Evolutionary conservation across 2,113 vertebrate species (phyloP).

Genomic region (Semnornis frantzii): DNA sequence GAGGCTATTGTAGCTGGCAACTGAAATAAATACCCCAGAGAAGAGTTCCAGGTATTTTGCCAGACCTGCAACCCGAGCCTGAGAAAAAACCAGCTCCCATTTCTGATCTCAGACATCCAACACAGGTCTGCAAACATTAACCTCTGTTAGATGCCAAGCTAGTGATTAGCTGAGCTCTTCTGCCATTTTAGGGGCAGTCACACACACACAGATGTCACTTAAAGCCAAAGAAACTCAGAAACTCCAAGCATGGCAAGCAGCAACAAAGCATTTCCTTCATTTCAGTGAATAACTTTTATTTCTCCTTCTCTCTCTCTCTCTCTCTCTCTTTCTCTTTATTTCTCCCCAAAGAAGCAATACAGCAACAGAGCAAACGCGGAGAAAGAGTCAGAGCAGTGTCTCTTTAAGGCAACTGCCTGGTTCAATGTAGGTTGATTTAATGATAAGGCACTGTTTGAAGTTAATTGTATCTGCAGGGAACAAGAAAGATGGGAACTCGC

Average conservation of each 20-base stretch:
- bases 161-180: not conserved
- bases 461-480: constrained; percentile 9
- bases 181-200: not conserved
- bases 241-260: not conserved
- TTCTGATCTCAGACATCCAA: not conserved
- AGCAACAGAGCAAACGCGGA: not conserved
- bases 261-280: not conserved
- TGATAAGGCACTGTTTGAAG: constrained; percentile 25
- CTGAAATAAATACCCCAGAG: not conserved
- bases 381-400: not conserved
- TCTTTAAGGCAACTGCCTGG: constrained; percentile 9
- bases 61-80: not conserved
- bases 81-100: not conserved
- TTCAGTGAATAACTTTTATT: not conserved
- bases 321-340: no score
- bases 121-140: not conserved
- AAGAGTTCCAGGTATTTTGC: not conserved
- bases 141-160: not conserved
- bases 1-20: not conserved
- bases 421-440: constrained; percentile 18
- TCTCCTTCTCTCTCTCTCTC: not conserved
- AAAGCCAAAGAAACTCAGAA: not conserved
- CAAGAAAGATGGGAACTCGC: not conserved
- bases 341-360: not conserved
- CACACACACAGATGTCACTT: not conserved